A percentile compares a stretch with the other conserved stretches of the same genome.
Evolutionary conservation across 2,797 vertebrate genomes (phyloP).

Genomic region (Anas bahamensis): DNA sequence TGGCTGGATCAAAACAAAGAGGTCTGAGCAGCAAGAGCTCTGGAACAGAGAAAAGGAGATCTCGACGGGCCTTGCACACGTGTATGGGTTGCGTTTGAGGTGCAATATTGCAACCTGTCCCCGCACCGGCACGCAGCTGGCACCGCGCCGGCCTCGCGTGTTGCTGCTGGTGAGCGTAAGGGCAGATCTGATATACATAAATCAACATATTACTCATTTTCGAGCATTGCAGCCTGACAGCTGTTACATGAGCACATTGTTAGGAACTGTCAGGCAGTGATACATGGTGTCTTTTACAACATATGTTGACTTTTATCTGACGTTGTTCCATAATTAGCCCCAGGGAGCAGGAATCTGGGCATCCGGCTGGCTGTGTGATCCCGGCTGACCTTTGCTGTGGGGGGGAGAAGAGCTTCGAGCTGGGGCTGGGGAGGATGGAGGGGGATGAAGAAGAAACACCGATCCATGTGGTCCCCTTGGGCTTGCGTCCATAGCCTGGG

Average conservation of each 20-base stretch:
- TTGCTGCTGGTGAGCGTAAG: constrained; percentile 9
- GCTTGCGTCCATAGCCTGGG: not conserved
- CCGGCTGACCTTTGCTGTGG: constrained; percentile 70
- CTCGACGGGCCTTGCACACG: not conserved
- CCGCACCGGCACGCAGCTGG: not conserved
- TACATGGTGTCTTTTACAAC: constrained; percentile 82
- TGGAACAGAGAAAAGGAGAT: not conserved
- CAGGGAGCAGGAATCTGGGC: constrained; percentile 75
- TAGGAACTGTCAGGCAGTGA: constrained; percentile 84
- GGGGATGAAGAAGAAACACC: not conserved
- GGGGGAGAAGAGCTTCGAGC: not conserved
- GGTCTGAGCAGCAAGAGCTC: not conserved
- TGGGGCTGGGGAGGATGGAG: not conserved
- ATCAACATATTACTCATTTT: constrained; percentile 85
- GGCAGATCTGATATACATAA: constrained; percentile 83
- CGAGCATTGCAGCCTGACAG: constrained; percentile 78
- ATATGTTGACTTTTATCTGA: constrained; percentile 88
- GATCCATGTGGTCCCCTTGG: not conserved
- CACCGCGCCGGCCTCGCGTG: not conserved
- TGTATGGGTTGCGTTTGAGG: not conserved
- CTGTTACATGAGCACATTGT: constrained; percentile 85
- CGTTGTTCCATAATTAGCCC: constrained; percentile 83
- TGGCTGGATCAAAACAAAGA: not conserved
- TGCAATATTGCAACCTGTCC: not conserved
- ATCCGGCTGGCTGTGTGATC: constrained; percentile 78